These are phyloP conservation scores for Tridacna crocea DNA, from an alignment of 2,888 invertebrate genomes.

Conservation along the genomic window DNA sequence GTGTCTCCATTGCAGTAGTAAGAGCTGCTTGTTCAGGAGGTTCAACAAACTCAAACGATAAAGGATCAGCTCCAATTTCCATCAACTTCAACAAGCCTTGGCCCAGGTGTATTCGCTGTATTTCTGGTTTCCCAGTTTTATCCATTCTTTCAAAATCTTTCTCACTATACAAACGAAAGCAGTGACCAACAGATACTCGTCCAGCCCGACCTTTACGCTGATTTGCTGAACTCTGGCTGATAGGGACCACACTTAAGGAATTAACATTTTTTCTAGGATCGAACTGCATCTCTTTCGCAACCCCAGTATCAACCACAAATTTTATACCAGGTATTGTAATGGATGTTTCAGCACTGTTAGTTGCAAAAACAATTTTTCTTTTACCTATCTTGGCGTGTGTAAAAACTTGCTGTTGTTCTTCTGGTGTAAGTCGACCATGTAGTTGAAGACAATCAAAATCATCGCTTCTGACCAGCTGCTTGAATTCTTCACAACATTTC, in stretches of 20 bases:
- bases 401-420: conserved; percentile 82
- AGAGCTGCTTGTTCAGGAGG: conserved; percentile 75
- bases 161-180: conserved; percentile 82
- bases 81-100: conserved; percentile 80
- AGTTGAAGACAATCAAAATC: conserved; percentile 73
- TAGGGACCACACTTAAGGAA: conserved; percentile 71
- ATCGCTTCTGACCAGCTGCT: conserved; percentile 35
- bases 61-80: conserved; percentile 77
- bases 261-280: conserved; percentile 79
- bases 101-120: conserved; percentile 78
- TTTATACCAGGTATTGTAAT: conserved; percentile 84
- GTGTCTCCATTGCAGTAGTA: conserved; percentile 68
- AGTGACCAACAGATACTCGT: conserved; percentile 81
- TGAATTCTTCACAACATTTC: conserved; percentile 71
- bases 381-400: conserved; percentile 60
- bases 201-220: conserved; percentile 84
- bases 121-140: conserved; percentile 80
- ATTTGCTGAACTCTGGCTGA: conserved; percentile 82
- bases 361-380: conserved; percentile 84
- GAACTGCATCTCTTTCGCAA: conserved; percentile 82
- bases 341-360: conserved; percentile 84
- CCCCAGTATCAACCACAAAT: conserved; percentile 84
- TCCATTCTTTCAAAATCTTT: conserved; percentile 78
- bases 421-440: conserved; percentile 79
- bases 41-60: conserved; percentile 82